These are phyloP conservation scores for Oostethus manadensis DNA, from an alignment of 2,113 vertebrate genomes.

Conservation along the genomic window DNA sequence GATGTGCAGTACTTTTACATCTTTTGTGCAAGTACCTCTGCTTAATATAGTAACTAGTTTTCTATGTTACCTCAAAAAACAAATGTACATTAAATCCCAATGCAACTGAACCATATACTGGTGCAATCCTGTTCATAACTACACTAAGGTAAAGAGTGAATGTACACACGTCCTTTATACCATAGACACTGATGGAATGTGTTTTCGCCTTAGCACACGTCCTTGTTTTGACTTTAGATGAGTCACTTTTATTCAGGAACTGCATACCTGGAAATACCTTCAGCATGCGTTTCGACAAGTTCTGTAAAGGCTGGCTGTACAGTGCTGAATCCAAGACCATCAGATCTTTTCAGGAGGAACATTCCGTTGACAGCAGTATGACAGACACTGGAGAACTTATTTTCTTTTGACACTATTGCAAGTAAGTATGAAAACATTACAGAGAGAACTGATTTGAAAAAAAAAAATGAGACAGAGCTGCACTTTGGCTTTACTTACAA, in stretches of 20 bases:
- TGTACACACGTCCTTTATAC: neutral
- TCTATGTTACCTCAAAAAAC: neutral
- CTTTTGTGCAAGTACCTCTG: neutral
- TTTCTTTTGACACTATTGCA: conserved; percentile 27
- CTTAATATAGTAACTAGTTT: neutral
- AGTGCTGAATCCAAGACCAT: conserved; percentile 13
- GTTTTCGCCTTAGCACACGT: neutral
- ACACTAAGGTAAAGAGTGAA: neutral
- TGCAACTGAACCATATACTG: neutral
- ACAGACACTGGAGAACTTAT: conserved; percentile 21
- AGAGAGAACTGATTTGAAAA: too few relatives aligned
- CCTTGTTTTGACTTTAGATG: conserved; percentile 28
- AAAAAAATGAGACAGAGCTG: too few relatives aligned
- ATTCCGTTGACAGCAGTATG: conserved; percentile 33
- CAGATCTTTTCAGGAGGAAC: conserved; percentile 31
- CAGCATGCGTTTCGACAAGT: conserved; percentile 57
- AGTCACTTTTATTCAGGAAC: conserved; percentile 6
- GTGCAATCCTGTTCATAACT: neutral
- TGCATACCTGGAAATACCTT: conserved; percentile 27
- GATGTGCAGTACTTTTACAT: too few relatives aligned
- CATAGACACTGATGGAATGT: conserved; percentile 3
- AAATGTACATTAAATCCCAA: neutral
- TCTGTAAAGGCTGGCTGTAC: conserved; percentile 35
- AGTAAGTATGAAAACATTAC: neutral
- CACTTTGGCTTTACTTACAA: too few relatives aligned